These are phyloP conservation scores for Fukomys damarensis DNA, from an alignment of 2,113 vertebrate species.

Conservation along the genomic window DNA sequence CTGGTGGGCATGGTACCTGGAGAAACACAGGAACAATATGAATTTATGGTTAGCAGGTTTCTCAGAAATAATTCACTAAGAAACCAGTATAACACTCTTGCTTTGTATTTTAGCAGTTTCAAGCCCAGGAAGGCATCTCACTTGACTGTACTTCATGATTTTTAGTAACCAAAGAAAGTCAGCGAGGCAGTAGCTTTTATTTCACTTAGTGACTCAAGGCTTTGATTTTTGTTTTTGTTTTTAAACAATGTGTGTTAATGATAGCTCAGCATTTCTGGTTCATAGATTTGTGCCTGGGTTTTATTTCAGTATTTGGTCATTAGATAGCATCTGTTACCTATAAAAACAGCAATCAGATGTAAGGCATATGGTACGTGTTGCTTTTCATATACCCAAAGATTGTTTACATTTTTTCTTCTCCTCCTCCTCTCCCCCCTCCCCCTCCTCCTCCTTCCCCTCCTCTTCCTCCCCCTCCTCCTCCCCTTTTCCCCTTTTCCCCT, in stretches of 20 bases:
- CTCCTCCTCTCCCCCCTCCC: background rate
- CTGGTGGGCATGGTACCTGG: background rate
- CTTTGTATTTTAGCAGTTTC: background rate
- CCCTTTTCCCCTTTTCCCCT: background rate
- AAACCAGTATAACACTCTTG: background rate
- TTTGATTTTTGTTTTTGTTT: constrained; percentile 17
- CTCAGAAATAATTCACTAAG: constrained; percentile 9
- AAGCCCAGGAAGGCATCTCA: background rate
- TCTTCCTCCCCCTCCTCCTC: constrained; percentile 26
- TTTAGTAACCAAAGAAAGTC: background rate
- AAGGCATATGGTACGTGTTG: constrained; percentile 42
- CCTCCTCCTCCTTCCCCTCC: background rate
- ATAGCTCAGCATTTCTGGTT: constrained; percentile 5
- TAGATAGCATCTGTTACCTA: constrained; percentile 36
- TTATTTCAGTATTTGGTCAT: constrained; percentile 49
- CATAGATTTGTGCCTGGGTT: constrained; percentile 35
- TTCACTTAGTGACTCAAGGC: background rate
- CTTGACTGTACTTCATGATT: background rate
- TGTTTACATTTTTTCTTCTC: constrained; percentile 49
- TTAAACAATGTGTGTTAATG: background rate
- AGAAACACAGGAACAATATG: background rate
- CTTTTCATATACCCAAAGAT: constrained; percentile 51
- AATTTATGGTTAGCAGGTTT: constrained; percentile 1
- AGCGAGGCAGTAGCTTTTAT: background rate
- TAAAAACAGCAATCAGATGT: background rate